Base-by-base conservation (phyloP, 2,888 invertebrate genomes). In the Himalopsyche japonica region DNA sequence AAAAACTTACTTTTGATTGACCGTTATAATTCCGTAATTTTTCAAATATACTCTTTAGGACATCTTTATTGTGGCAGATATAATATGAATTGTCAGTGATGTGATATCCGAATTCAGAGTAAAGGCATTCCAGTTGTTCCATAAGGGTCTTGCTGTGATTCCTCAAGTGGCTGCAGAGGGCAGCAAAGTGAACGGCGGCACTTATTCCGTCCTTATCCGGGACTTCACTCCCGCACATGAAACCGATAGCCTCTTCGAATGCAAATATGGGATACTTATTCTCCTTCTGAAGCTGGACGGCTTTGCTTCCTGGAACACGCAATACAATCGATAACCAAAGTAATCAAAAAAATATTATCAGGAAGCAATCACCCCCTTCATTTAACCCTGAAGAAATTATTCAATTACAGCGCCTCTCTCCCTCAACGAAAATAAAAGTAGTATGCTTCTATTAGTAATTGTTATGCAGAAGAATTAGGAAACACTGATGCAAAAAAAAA, bases 241-340 rank as follows among this genome's bases (percentile, higher is more conserved):
- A 99, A 0, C 99, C 99, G 89, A 99, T 99, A 0, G 99, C 99
- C 91, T 99, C 99, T 90, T 99, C 99, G 90, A 97, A 99, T 0
- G 98, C 98, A 91, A 99, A 98, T 81, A 99, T 90, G 0, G 98
- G 96, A 12, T 92, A 91, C 88, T 97, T 96, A 37, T 95, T 96
- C 82, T 95, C 90, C 84, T 94, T 91, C 48, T 95, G 90, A 82
- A 98, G 91, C 7, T 97, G 94, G 43, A 95, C 92, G 0, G 96
- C 93, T 88, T 94, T 94, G 90, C 99, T 99, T 6, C 94, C 94
- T 94, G 89, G 20, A 5, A 10, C 1, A 43, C 15, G 15, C 5
- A 43, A 43, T 43, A 15, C 3, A 43, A 43, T 15, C 15, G 12
- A 43, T 32, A 32, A 32, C 32, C 6, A n/a, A n/a, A n/a, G n/a